Base-by-base conservation (phyloP, 2,797 vertebrate genomes). In the Apodemus agrarius region DNA sequence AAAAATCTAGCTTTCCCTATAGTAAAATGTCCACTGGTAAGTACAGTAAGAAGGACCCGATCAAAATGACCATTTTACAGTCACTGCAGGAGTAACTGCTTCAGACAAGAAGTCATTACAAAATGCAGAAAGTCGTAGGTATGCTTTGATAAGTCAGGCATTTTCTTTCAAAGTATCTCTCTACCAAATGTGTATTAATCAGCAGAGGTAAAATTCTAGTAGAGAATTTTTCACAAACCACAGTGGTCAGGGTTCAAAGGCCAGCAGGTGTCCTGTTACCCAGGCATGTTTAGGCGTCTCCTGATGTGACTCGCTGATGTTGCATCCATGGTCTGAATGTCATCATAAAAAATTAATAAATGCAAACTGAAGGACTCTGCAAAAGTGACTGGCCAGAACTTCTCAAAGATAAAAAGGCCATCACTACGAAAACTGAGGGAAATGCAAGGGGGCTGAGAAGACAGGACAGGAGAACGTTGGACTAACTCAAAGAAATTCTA, bases 91-190 rank as follows among this genome's bases (percentile, higher is more conserved):
- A 76, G 88, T 80, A 57, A 65, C 17, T 75, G 7, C 92, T 87
- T 87, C 34, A 80, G 59, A 57, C 13, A 89, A 94, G n/a, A 10
- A 91, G 81, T 94, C 61, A 89, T 43, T 81, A 89, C 86, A 57
- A 40, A 31, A 74, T 79, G 31, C 22, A 91, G 89, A 94, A 96
- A 81, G 80, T 40, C 76, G 72, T 76, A 65, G 21, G 21, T 21
- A 76, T 57, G 11, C 0, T 31, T 85, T 85, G 43, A 78, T 85
- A 46, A 93, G 83, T 65, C 90, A 95, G 57, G 34, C 82, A 90
- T 88, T 49, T 72, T 63, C 46, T 72, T 34, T 69, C 40, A n/a
- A 52, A n/a, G 29, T n/a, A n/a, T 52, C 43, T 86, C 40, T 65
- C 49, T 93, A 29, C 31, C 96, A 65, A 79, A 91, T n/a, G 63